Percentiles rank a stretch among this genome's conserved stretches.
phyloP scores from a whole-genome alignment of 2,113 vertebrate genomes.

The Sebastes fasciatus region DNA sequence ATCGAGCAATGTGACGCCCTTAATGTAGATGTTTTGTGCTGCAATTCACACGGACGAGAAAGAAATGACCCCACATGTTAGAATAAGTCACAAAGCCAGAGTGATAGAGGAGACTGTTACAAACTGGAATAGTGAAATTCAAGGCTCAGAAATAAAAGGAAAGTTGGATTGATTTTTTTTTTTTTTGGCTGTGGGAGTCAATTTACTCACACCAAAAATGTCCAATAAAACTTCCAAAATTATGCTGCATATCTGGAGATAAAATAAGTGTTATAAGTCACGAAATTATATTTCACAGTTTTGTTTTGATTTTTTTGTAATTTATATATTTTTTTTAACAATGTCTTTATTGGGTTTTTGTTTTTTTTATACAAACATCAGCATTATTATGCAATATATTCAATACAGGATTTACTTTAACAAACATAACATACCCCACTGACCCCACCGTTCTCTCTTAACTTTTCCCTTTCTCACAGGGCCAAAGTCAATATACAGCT shows the following conservation, averaged over 20 bases:
- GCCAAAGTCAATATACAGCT: too few relatives aligned
- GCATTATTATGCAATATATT: too few relatives aligned
- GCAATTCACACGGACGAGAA: slow-evolving; percentile 48
- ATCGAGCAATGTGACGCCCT: slow-evolving; percentile 70
- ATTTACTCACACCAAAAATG: neutral
- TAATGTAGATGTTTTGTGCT: slow-evolving; percentile 71
- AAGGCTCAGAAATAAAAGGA: slow-evolving; percentile 41
- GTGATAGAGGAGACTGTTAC: slow-evolving; percentile 44
- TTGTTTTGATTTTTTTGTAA: neutral
- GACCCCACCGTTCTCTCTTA: too few relatives aligned
- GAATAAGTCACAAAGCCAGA: slow-evolving; percentile 53
- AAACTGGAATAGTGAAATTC: slow-evolving; percentile 34
- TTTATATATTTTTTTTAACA: too few relatives aligned
- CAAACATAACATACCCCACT: too few relatives aligned
- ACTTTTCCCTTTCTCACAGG: too few relatives aligned
- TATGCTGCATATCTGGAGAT: neutral
- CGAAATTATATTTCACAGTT: neutral
- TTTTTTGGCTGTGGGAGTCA: neutral
- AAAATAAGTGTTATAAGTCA: neutral
- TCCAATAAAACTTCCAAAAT: neutral
- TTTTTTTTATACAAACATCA: too few relatives aligned
- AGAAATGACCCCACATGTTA: slow-evolving; percentile 56
- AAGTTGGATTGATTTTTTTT: neutral
- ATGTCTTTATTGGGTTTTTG: too few relatives aligned
- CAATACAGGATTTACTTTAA: too few relatives aligned